These are phyloP conservation scores for Bombus balteatus DNA, from an alignment of 1,140 invertebrate species.

Conservation along the genomic window DNA sequence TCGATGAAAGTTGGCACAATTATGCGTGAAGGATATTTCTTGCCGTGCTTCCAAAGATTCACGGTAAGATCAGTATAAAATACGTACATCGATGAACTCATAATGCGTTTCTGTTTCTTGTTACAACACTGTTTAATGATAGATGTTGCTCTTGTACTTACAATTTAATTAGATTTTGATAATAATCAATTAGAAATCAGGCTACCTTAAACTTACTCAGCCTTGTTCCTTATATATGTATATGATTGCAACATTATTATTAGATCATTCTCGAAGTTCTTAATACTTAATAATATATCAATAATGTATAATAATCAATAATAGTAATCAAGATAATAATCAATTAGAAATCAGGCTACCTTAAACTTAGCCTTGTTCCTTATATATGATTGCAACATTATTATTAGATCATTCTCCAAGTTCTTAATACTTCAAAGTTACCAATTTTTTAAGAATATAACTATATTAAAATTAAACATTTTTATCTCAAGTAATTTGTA, in stretches of 20 bases:
- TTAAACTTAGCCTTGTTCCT: not conserved
- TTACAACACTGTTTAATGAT: not conserved
- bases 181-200: not conserved
- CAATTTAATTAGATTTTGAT: not conserved
- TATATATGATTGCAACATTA: not conserved
- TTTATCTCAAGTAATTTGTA: not conserved
- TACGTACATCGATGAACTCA: not conserved
- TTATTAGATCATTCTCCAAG: not conserved
- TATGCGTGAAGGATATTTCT: conserved; percentile 26
- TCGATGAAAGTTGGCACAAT: conserved; percentile 40
- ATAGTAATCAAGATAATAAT: not conserved
- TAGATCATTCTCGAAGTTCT: not conserved
- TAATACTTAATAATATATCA: not conserved
- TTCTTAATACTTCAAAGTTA: not conserved
- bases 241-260: not conserved
- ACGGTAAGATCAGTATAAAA: not conserved
- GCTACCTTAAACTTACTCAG: no score
- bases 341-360: not conserved
- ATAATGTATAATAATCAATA: no score
- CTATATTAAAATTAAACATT: not conserved
- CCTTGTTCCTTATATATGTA: not conserved
- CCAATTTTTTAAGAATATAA: not conserved
- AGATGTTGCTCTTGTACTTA: no score
- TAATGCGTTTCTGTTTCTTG: not conserved
- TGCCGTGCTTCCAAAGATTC: not conserved